A percentile compares a stretch with the other conserved stretches of the same genome.
phyloP scores from a whole-genome alignment of 2,888 invertebrate genomes.

The Neocrepidodera transversa region DNA sequence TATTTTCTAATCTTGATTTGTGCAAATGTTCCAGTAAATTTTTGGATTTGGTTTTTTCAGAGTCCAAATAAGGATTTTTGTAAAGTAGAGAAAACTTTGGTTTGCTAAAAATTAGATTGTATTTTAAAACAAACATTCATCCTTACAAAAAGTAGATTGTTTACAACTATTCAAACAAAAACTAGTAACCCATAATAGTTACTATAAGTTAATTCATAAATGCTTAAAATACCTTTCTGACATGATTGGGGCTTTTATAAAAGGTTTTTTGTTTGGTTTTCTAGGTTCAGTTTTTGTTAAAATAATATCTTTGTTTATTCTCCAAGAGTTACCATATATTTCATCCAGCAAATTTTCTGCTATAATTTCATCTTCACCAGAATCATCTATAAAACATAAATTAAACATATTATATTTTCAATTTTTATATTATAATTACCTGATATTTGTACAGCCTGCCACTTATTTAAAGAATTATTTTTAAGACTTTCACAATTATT shows the following conservation, averaged over 20 bases:
- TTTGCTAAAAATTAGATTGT: slow-evolving; percentile 44
- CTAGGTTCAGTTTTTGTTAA: slow-evolving; percentile 49
- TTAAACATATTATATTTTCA: not conserved
- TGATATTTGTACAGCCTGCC: not conserved
- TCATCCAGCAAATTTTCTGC: slow-evolving; percentile 50
- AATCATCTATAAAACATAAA: slow-evolving; percentile 7
- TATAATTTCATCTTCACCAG: slow-evolving; percentile 13
- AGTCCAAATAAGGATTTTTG: slow-evolving; percentile 46
- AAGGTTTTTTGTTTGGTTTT: slow-evolving; percentile 22
- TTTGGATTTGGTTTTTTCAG: slow-evolving; percentile 24
- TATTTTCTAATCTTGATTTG: slow-evolving; percentile 37
- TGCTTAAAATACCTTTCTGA: slow-evolving; percentile 32
- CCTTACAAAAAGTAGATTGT: too few relatives aligned
- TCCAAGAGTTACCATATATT: slow-evolving; percentile 56
- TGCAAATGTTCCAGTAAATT: slow-evolving; percentile 45
- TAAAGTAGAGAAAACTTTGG: slow-evolving; percentile 38
- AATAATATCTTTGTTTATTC: slow-evolving; percentile 50
- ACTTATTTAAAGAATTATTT: not conserved
- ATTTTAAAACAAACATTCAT: too few relatives aligned
- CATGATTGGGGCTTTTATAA: slow-evolving; percentile 13
- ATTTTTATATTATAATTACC: not conserved
- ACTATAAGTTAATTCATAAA: too few relatives aligned
- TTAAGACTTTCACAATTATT: not conserved
- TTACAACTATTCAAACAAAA: too few relatives aligned
- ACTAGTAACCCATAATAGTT: too few relatives aligned